Evolutionary conservation across 2,797 vertebrate genomes (phyloP).

Genomic region (Choloepus didactylus): DNA sequence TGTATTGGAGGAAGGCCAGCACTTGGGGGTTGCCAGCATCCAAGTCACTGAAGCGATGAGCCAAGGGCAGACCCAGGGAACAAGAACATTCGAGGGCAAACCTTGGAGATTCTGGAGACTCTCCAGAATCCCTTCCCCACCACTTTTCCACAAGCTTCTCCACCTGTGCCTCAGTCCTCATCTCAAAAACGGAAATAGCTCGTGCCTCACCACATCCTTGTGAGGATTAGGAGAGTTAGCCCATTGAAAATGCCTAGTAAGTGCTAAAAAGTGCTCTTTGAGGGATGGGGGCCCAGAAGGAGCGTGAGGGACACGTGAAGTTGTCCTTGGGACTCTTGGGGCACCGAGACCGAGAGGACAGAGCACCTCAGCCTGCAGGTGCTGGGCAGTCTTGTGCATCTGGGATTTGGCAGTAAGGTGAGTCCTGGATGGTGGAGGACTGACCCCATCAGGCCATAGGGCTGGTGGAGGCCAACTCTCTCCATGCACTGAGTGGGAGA

Average conservation of each 20-base stretch:
- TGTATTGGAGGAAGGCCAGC: background rate
- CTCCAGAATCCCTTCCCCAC: too few species aligned
- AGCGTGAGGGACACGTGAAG: background rate
- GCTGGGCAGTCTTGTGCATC: rapidly evolving
- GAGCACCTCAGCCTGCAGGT: background rate
- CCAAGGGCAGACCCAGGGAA: background rate
- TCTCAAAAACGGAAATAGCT: background rate
- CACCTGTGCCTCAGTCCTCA: background rate
- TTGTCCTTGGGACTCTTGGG: background rate
- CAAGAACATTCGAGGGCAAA: background rate
- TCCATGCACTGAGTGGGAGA: background rate
- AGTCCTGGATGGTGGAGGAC: too few species aligned
- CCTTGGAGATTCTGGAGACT: background rate
- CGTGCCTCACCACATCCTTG: background rate
- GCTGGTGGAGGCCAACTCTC: background rate
- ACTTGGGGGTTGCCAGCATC: background rate
- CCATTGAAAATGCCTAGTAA: background rate
- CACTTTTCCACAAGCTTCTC: background rate
- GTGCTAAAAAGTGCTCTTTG: rapidly evolving
- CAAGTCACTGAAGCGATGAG: rapidly evolving
- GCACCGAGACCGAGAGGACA: background rate
- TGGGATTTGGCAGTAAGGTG: background rate
- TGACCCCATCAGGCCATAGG: background rate
- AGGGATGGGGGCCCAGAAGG: background rate
- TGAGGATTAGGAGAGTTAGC: background rate